A percentile compares a stretch with the other conserved stretches of the same genome.
These are phyloP conservation scores for Ichneumoninae sp. DNA, from an alignment of 2,888 invertebrate genomes.

Conservation along the genomic window DNA sequence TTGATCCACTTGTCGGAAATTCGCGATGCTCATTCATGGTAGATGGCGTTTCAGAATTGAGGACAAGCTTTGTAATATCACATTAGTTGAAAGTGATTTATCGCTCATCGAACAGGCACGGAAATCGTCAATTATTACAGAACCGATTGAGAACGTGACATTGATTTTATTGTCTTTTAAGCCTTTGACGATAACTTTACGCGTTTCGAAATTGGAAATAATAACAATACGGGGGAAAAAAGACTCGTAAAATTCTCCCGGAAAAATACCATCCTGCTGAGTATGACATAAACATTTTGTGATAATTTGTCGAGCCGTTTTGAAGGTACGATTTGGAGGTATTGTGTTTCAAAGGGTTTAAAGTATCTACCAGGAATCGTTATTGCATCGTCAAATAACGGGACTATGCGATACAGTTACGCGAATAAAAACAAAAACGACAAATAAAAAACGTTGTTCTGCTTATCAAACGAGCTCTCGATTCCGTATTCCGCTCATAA, in stretches of 20 bases:
- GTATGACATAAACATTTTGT: neutral
- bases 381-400: neutral
- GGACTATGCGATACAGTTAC: neutral
- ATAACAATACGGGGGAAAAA: neutral
- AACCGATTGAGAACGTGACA: neutral
- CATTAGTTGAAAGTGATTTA: neutral
- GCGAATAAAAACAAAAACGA: neutral
- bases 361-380: neutral
- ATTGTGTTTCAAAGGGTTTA: neutral
- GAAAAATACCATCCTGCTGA: neutral
- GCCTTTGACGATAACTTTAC: neutral
- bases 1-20: conserved; percentile 24
- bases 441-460: conserved; percentile 4
- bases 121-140: neutral
- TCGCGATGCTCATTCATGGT: neutral
- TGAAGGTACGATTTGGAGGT: too few relatives aligned
- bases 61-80: neutral
- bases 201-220: neutral
- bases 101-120: neutral
- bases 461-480: conserved; percentile 3
- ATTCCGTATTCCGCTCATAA: conserved; percentile 17
- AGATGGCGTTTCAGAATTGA: neutral
- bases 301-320: too few relatives aligned
- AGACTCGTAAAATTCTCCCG: too few relatives aligned
- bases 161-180: neutral